Evolutionary conservation across 2,113 vertebrate species (phyloP).

Genomic region (Nothobranchius kuhntae): DNA sequence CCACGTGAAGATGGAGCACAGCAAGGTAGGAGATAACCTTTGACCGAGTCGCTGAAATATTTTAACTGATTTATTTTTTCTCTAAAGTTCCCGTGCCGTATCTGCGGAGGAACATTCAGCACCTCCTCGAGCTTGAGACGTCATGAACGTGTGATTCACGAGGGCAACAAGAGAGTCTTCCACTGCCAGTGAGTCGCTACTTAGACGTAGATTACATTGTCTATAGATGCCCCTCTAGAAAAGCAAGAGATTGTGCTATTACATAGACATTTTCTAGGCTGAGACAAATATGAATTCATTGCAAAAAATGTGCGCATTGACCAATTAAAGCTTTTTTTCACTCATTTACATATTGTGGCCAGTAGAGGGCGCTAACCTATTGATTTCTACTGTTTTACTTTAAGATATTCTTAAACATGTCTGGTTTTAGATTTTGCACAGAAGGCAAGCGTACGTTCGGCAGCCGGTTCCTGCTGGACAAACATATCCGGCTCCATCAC

Average conservation of each 20-base stretch:
- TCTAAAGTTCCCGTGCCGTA: conserved; percentile 88
- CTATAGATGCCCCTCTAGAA: too few relatives aligned
- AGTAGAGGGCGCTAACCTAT: conserved; percentile 1
- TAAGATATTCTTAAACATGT: background rate
- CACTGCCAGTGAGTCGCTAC: conserved; percentile 86
- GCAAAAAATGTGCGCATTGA: too few relatives aligned
- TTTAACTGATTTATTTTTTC: conserved; percentile 7
- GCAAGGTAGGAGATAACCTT: conserved; percentile 55
- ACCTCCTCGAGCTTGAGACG: conserved; percentile 89
- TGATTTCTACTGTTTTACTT: background rate
- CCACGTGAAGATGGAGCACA: conserved; percentile 73
- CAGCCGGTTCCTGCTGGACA: conserved; percentile 91
- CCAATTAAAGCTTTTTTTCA: background rate
- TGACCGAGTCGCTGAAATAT: background rate
- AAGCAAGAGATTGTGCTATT: too few relatives aligned
- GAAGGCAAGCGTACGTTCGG: conserved; percentile 94
- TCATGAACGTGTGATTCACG: conserved; percentile 91
- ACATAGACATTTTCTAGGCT: too few relatives aligned
- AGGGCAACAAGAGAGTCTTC: conserved; percentile 92
- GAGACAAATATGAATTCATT: too few relatives aligned
- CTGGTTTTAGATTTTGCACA: conserved; percentile 84
- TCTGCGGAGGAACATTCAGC: conserved; percentile 91
- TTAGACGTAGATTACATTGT: too few relatives aligned
- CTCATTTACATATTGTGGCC: background rate
- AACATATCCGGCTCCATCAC: conserved; percentile 90